Evolutionary conservation across 2,888 invertebrate genomes (phyloP).

Genomic region (Chydorus sphaericus): DNA sequence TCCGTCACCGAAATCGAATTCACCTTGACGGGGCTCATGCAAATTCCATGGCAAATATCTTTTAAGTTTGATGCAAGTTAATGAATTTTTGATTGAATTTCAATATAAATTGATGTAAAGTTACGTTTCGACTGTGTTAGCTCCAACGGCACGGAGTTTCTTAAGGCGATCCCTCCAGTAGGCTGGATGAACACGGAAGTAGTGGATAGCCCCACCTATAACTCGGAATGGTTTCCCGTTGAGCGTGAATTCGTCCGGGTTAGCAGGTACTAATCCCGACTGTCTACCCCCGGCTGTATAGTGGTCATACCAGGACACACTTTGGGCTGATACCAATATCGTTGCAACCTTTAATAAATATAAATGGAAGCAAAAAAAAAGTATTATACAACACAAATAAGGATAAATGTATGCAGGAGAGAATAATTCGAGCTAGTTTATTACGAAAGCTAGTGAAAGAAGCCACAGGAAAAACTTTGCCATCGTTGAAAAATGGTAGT

Average conservation of each 20-base stretch:
- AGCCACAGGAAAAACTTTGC: no score
- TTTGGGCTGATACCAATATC: no score
- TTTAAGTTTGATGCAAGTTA: not conserved
- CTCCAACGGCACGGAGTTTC: constrained; percentile 36
- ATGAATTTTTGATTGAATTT: not conserved
- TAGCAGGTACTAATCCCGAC: constrained; percentile 26
- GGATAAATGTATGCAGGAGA: no score
- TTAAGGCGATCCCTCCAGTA: constrained; percentile 37
- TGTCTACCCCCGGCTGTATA: constrained; percentile 30
- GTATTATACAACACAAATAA: no score
- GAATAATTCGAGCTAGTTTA: no score
- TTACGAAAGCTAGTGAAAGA: no score
- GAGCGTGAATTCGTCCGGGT: constrained; percentile 22
- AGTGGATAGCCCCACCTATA: constrained; percentile 39
- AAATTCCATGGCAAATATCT: constrained; percentile 32
- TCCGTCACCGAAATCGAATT: constrained; percentile 29
- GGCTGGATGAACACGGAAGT: constrained; percentile 34
- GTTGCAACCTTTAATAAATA: no score
- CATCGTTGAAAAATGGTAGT: no score
- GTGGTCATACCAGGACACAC: constrained; percentile 31
- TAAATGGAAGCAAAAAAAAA: no score
- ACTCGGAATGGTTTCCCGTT: constrained; percentile 32
- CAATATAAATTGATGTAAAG: no score
- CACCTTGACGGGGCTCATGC: constrained; percentile 28
- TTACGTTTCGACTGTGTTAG: constrained; percentile 38